These are phyloP conservation scores for Panthera leo DNA, from an alignment of 2,113 vertebrate species.

Conservation along the genomic window DNA sequence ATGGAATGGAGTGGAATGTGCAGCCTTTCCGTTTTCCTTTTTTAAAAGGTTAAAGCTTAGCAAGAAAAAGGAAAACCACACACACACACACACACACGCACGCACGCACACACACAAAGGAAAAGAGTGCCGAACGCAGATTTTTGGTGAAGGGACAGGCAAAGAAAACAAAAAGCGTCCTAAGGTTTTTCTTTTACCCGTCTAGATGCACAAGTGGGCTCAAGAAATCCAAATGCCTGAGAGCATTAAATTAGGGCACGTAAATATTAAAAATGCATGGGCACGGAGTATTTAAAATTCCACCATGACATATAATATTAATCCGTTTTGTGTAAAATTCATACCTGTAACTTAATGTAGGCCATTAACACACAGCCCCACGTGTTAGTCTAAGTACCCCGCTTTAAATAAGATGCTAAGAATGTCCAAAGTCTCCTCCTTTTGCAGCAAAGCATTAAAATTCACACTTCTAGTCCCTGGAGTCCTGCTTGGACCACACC, in stretches of 20 bases:
- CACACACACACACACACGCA: too few relatives aligned
- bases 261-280: slow-evolving; percentile 86
- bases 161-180: slow-evolving; percentile 18
- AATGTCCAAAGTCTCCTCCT: slow-evolving; percentile 69
- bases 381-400: slow-evolving; percentile 75
- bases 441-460: slow-evolving; percentile 79
- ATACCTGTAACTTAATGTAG: slow-evolving; percentile 87
- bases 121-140: not conserved
- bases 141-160: not conserved
- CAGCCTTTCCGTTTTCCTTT: slow-evolving; percentile 9
- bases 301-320: slow-evolving; percentile 85
- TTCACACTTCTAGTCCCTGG: slow-evolving; percentile 68
- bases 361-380: slow-evolving; percentile 81
- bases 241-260: slow-evolving; percentile 82
- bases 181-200: slow-evolving; percentile 25
- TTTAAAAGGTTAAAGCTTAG: slow-evolving; percentile 24
- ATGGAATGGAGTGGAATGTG: slow-evolving; percentile 59
- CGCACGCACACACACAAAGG: not conserved
- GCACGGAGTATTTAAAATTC: slow-evolving; percentile 84
- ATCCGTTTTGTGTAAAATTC: slow-evolving; percentile 88
- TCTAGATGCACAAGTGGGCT: slow-evolving; percentile 51
- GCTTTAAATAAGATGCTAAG: slow-evolving; percentile 80
- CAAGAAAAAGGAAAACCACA: not conserved
- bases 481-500: slow-evolving; percentile 68
- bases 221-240: slow-evolving; percentile 66